Base-by-base conservation (phyloP, 2,888 invertebrate species). In the Dryobotodes eremita region DNA sequence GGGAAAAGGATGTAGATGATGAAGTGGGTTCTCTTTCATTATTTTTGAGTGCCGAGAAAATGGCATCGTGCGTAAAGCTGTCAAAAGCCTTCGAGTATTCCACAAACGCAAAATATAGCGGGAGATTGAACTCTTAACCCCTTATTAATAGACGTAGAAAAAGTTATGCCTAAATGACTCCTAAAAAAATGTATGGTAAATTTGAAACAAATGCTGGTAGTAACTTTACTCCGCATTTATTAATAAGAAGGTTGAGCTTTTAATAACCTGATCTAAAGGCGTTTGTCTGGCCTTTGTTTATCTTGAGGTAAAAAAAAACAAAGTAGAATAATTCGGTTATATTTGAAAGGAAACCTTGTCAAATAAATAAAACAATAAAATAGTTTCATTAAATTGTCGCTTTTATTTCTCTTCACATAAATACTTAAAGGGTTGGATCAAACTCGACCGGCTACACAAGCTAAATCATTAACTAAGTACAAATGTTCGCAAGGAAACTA, bases 371-470 rank as follows among this genome's bases (percentile, higher is more conserved):
- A 96, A 94, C 91, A 90, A 80, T 76, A 73, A 80, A 88, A 82
- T 91, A 90, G 87, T 92, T 94, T 94, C 90, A 94, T 93, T 93
- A 93, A 94, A 93, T 93, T 93, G 93, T 95, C 92, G 92, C 93
- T 93, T 94, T 96, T 95, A 95, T 96, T 95, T 93, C 89, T 95
- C 91, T 94, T 92, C 94, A 95, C 95, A 96, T 96, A 96, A 96
- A 96, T 96, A 95, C 93, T 95, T 94, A 94, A 93, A 92, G 79
- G 85, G 90, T 92, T 92, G 94, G 94, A 95, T 92, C 90, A 87
- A 91, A 91, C 75, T 86, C 88, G 88, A 92, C 90, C 91, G 90
- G 90, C 93, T 94, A 94, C 91, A 92, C 91, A 92, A 93, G 92
- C 92, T 92, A 92, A 91, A 88, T 83, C 89, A 86, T 90, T 91